Percentiles rank a stretch among this genome's conserved stretches.
phyloP scores from a whole-genome alignment of 1,140 invertebrate species.

The Hycleus phaleratus region DNA sequence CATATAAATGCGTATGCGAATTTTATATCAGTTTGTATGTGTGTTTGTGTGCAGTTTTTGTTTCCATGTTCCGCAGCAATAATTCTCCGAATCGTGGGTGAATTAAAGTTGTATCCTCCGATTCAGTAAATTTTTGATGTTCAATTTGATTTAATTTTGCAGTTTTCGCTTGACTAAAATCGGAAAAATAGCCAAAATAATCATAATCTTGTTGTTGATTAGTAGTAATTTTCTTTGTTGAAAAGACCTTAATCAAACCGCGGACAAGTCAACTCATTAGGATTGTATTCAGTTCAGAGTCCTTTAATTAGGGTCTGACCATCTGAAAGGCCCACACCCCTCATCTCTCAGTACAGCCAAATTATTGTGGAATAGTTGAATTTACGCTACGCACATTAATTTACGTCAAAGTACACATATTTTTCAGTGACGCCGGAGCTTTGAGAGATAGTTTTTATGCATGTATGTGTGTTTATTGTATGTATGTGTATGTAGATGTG shows the following conservation, averaged over 20 bases:
- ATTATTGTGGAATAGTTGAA: constrained; percentile 42
- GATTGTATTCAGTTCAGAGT: constrained; percentile 1
- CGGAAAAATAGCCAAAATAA: too few species aligned
- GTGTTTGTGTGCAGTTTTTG: too few species aligned
- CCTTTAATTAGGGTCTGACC: constrained; percentile 30
- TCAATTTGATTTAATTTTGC: too few species aligned
- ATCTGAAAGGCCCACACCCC: constrained; percentile 1
- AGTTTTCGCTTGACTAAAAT: too few species aligned
- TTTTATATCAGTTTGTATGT: too few species aligned
- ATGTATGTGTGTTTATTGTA: constrained; percentile 9
- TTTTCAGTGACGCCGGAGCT: constrained; percentile 39
- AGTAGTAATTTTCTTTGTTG: background rate
- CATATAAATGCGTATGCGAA: too few species aligned
- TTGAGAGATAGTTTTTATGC: constrained; percentile 42
- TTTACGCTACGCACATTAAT: constrained; percentile 42
- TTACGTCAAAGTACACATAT: constrained; percentile 42
- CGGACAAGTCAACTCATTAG: constrained; percentile 35
- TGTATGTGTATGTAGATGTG: background rate
- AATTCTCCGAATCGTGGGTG: too few species aligned
- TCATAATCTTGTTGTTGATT: background rate
- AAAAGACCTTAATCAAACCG: constrained; percentile 19
- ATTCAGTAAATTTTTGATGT: too few species aligned
- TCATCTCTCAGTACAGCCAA: constrained; percentile 36
- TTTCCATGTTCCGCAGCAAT: too few species aligned
- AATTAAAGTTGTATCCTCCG: too few species aligned